Conservation (phyloP, 1,140 invertebrate species). For the Parasteatoda tepidariorum region DNA sequence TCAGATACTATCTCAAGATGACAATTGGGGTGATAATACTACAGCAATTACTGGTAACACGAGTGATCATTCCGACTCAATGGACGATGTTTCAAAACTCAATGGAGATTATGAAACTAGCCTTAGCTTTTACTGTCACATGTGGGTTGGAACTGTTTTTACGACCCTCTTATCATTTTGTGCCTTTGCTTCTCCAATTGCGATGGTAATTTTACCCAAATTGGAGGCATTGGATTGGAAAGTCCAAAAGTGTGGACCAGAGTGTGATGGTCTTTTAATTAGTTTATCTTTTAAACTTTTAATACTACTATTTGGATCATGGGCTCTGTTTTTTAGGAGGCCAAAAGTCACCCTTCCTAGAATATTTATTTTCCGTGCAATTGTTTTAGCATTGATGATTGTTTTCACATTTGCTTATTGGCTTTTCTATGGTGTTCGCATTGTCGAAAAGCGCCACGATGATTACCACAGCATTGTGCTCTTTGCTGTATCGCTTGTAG, state of each 20-base stretch:
- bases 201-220: constrained; percentile 94
- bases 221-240: constrained; percentile 73
- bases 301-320: constrained; percentile 90
- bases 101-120: constrained; percentile 66
- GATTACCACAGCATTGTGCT: constrained; percentile 77
- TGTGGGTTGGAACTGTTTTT: constrained; percentile 82
- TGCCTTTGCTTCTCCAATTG: constrained; percentile 90
- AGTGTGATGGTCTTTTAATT: constrained; percentile 90
- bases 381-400: constrained; percentile 88
- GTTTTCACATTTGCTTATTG: constrained; percentile 95
- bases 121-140: constrained; percentile 77
- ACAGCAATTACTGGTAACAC: constrained; percentile 97
- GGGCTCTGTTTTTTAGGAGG: constrained; percentile 80
- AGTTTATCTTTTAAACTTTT: constrained; percentile 92
- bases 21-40: constrained; percentile 98
- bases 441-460: constrained; percentile 70
- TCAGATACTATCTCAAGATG: constrained; percentile 91
- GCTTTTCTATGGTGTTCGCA: constrained; percentile 96
- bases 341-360: constrained; percentile 89
- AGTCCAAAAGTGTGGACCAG: constrained; percentile 77
- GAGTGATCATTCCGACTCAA: constrained; percentile 92
- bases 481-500: constrained; percentile 89
- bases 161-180: constrained; percentile 81
- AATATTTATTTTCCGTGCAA: constrained; percentile 89
- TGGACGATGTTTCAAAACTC: constrained; percentile 79